Base-by-base conservation (phyloP, 92 coral and sea anemone genomes). In the Umimayanthus kanabou region DNA sequence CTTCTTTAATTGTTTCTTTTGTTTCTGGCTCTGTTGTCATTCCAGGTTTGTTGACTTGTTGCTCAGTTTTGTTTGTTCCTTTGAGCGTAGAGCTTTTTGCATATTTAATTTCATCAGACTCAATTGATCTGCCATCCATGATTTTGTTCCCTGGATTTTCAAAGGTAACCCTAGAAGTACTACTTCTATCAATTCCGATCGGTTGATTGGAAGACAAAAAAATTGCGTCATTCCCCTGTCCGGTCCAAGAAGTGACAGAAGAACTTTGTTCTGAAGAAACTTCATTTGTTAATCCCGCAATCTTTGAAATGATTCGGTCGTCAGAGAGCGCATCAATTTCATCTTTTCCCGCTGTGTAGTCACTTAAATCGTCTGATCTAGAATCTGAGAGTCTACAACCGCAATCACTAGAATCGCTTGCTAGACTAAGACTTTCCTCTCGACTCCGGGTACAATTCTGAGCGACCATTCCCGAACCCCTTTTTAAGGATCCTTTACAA, bases 301-400 rank as follows among this genome's bases (percentile, higher is more conserved):
- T 73, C 77, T 83, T 71, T 69, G 87, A 83, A 83, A 83, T 70
- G 43, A 50, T 83, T 83, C 64, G 57, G 65, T 83, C 64, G 87
- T 70, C 87, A 83, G 66, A 83, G 42, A 70, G 43, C 77, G 43
- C 45, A 43, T 39, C 53, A 11, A 50, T 83, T 28, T 83, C 77
- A 5, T 83, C 87, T 70, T 45, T 83, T 45, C 66, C 87, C 9
- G 78, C 64, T 69, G 78, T 7, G 78, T 45, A 70, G 77, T 83
- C 87, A 69, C 77, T 47, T 2, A 30, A 45, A 28, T 83, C 87
- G 28, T 83, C 87, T 16, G 42, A 16, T 50, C 87, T 71, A 55
- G 30, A 83, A 83, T 83, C 79, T 29, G 87, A 70, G 6, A 70
- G 45, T 70, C 26, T 83, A 22, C 65, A 16, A 2, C 33, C 40